Conservation (phyloP, 1,140 invertebrate species). For the Melipona quadrifasciata region DNA sequence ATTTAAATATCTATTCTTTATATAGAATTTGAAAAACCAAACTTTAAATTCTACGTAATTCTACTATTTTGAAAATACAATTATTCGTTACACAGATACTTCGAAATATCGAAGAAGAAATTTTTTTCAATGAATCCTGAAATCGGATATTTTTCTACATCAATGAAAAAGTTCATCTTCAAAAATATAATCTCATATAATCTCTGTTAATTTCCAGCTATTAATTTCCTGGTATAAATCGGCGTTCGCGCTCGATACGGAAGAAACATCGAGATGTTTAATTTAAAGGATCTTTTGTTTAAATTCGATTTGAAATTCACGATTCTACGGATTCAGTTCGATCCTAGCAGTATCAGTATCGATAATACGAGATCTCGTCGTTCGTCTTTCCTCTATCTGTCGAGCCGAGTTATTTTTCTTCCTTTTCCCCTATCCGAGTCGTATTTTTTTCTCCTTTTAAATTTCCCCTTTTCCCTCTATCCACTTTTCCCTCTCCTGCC, state of each 20-base stretch:
- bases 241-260: not conserved
- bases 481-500: not conserved
- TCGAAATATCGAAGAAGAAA: not conserved
- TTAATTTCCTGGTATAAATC: conserved; percentile 12
- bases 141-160: not conserved
- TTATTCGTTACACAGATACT: not conserved
- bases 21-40: too few relatives aligned
- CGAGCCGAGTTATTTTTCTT: conserved; percentile 6
- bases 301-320: conserved; percentile 44
- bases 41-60: not conserved
- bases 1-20: too few relatives aligned
- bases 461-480: not conserved
- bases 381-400: conserved; percentile 38
- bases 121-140: not conserved
- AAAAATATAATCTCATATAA: not conserved
- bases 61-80: not conserved
- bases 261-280: conserved; percentile 32
- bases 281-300: conserved; percentile 35
- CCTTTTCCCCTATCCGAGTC: not conserved
- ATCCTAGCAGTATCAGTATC: conserved; percentile 52
- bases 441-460: not conserved
- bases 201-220: not conserved
- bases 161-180: not conserved
- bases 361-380: conserved; percentile 54
- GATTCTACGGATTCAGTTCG: conserved; percentile 27